These are phyloP conservation scores for Craterocephalus amniculus DNA, from an alignment of 2,797 vertebrate species.

Conservation along the genomic window DNA sequence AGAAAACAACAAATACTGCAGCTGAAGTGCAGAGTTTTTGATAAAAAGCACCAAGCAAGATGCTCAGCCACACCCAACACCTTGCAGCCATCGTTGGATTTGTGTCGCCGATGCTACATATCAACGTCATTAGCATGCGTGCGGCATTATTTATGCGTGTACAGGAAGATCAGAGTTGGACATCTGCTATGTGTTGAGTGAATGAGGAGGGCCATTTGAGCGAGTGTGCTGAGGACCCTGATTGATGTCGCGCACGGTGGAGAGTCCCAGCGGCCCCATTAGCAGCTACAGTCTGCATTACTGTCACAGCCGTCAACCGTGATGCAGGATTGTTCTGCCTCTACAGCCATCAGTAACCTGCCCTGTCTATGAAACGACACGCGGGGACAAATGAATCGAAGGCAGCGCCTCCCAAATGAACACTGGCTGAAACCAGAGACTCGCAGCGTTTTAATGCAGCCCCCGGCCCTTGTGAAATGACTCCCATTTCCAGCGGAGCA, in stretches of 20 bases:
- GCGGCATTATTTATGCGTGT: constrained; percentile 67
- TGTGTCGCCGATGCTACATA: constrained; percentile 63
- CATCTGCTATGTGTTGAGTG: constrained; percentile 80
- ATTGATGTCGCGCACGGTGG: constrained; percentile 76
- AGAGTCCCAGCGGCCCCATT: constrained; percentile 81
- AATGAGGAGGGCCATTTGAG: constrained; percentile 74
- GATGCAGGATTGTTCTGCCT: constrained; percentile 60
- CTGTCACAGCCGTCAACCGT: constrained; percentile 68
- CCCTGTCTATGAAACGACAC: constrained; percentile 50
- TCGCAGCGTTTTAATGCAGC: constrained; percentile 52
- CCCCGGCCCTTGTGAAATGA: constrained; percentile 69
- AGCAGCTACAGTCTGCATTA: constrained; percentile 79
- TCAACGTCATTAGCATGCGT: constrained; percentile 73
- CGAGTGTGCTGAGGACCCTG: constrained; percentile 68
- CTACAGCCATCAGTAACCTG: constrained; percentile 64
- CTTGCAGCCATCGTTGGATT: constrained; percentile 41
- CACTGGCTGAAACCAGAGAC: constrained; percentile 67
- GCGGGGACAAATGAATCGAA: constrained; percentile 65
- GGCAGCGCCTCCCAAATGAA: constrained; percentile 59
- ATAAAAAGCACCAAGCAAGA: constrained; percentile 14
- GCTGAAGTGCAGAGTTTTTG: not conserved
- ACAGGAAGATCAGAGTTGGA: constrained; percentile 66
- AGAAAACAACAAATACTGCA: not conserved
- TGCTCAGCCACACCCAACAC: constrained; percentile 21
- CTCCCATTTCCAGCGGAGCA: constrained; percentile 63